Base-by-base conservation (phyloP, 1,140 invertebrate species). In the Elysia chlorotica region DNA sequence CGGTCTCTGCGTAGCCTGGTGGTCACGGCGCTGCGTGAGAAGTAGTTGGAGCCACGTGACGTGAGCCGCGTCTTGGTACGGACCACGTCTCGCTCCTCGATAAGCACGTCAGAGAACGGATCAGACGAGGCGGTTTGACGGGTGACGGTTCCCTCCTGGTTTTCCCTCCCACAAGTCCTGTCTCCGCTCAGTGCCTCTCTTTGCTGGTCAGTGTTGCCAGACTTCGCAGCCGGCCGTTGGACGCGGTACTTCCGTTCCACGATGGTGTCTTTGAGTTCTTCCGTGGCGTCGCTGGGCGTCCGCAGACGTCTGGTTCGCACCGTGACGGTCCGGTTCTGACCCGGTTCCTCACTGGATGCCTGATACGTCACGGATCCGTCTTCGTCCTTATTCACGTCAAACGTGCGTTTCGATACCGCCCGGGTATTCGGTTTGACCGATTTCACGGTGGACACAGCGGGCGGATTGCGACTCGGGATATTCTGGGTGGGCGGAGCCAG, bases 231-330 rank as follows among this genome's bases (percentile, higher is more conserved):
- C n/a, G n/a, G n/a, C 79, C 74, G 35, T 79, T 78, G 30, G 81
- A 81, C 2, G 56, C 25, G 28, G 2, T 73, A n/a, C 31, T 65
- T 73, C 31, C 35, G 25, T 36, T 83, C 80, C 31, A 83, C 76
- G 2, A 82, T 74, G 33, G 92, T 92, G 48, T 93, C 93, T 2
- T 93, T 93, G 2, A 93, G 91, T 1, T 93, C 93, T 83, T 94
- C 94, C 82, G 93, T 92, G 1, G 93, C 93, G 6, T 92, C 93
- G 57, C 37, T 91, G 90, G 83, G 92, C 1, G 83, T 83, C 38
- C 82, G 74, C 6, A 81, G 75, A 4, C 77, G 54, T n/a, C 77
- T 75, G 35, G 89, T 86, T 74, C 89, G 86, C 78, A 92, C 77
- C 0, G 81, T 81, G 3, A 82, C 75, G 10, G 78, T 75, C n/a